Evolutionary conservation across 2,888 invertebrate species (phyloP).

Genomic region (Sympetrum striolatum): DNA sequence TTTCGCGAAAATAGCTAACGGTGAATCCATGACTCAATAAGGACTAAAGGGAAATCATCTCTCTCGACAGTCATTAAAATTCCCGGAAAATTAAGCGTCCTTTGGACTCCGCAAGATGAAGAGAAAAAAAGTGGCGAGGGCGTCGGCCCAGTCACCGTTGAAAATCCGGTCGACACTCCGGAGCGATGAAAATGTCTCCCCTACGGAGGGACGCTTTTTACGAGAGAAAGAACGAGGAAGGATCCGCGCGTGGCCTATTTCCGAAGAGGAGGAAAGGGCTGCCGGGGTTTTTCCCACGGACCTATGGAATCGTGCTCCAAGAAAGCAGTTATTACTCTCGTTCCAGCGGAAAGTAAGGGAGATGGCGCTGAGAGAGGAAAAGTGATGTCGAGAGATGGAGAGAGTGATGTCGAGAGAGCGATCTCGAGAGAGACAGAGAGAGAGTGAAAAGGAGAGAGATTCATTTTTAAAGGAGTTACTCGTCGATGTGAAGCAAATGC

Average conservation of each 20-base stretch:
- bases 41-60: background rate
- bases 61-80: background rate
- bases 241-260: background rate
- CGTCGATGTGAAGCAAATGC: background rate
- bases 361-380: background rate
- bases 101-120: background rate
- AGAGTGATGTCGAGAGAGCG: background rate
- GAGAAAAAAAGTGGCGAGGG: background rate
- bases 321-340: background rate
- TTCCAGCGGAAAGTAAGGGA: background rate
- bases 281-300: background rate
- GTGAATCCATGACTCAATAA: background rate
- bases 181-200: background rate
- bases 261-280: background rate
- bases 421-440: background rate
- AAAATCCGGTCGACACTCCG: background rate
- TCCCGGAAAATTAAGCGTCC: background rate
- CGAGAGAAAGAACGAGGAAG: background rate
- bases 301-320: background rate
- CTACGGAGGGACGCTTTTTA: background rate
- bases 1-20: background rate
- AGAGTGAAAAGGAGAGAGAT: background rate
- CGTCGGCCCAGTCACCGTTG: background rate
- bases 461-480: background rate
- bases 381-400: background rate